Evolutionary conservation across 2,888 invertebrate genomes (phyloP), one percentile per base, ranked within the genome.

Genomic region (Flexamia atlantica): DNA sequence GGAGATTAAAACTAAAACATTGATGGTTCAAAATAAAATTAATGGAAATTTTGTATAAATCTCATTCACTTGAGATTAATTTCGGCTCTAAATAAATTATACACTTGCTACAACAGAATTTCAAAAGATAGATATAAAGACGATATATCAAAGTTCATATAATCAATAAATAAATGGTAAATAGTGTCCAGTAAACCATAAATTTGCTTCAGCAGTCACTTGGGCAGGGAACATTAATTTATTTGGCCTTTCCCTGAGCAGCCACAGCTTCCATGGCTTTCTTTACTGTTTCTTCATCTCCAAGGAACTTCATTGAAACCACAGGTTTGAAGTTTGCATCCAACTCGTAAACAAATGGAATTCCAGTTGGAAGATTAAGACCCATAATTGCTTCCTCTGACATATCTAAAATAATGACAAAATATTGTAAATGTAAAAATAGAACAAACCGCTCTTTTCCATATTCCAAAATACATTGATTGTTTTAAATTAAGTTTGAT

Each of bases 301-400:
- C 93, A 84, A 93, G 89, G 89, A 93, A 94, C 88, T 92, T 91
- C 91, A 93, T 92, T 25, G 92, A 92, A 4, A 91, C 91, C 5
- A 93, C 90, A 0, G 93, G 93, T 85, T 92, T 92, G 86, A 92
- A 89, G 85, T 92, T 90, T 70, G 91, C 91, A 87, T 93, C 93
- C 87, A 94, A 88, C 85, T 92, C 92, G 86, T 93, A 94, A 17
- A 92, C 91, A 87, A 94, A 94, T 57, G 94, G 94, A 87, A 94
- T 93, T 82, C 93, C 94, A 85, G 93, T 93, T 10, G 93, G 94
- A 46, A 94, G 89, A 89, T 94, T 93, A 12, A 94, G 89, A 25
- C 90, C 90, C 92, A 93, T 92, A 80, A 94, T 93, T 84, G 91
- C 91, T 17, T 92, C 92, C 85, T 93, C 92, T 70, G 90, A 90